Percentiles rank a stretch among this genome's conserved stretches.
Conservation (phyloP, 2,113 vertebrate genomes). For the Rhodinocichla rosea region DNA sequence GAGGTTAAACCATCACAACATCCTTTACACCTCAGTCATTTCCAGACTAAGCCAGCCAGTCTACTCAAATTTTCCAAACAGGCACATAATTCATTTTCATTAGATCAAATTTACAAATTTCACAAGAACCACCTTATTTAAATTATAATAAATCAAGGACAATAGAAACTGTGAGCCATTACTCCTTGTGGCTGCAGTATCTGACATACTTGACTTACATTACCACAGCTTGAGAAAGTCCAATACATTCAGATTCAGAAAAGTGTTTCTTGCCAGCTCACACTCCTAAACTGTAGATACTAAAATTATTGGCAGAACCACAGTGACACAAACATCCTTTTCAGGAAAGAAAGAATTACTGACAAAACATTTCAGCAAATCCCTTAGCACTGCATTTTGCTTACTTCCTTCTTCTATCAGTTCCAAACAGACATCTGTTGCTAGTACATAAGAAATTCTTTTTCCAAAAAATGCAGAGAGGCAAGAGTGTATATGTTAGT, state of each 20-base stretch:
- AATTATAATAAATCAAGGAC: neutral
- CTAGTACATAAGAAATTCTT: neutral
- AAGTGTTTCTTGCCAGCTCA: neutral
- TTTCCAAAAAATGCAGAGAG: neutral
- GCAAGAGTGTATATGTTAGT: neutral
- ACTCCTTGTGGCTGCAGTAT: neutral
- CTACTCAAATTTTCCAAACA: neutral
- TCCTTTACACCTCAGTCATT: neutral
- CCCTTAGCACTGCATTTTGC: neutral
- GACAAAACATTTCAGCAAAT: conserved; percentile 13
- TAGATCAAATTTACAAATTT: neutral
- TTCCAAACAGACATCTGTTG: neutral
- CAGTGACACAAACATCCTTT: neutral
- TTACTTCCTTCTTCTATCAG: neutral
- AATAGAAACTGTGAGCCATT: neutral
- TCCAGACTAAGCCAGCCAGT: neutral
- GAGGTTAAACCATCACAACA: neutral
- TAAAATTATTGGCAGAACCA: neutral
- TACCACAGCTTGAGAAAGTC: neutral
- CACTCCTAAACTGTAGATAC: neutral
- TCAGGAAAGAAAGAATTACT: neutral
- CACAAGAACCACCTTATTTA: neutral
- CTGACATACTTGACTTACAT: neutral
- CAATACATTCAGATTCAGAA: neutral
- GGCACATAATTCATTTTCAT: neutral